Base-by-base conservation (phyloP, 2,113 vertebrate genomes). In the Scytalopus superciliaris region DNA sequence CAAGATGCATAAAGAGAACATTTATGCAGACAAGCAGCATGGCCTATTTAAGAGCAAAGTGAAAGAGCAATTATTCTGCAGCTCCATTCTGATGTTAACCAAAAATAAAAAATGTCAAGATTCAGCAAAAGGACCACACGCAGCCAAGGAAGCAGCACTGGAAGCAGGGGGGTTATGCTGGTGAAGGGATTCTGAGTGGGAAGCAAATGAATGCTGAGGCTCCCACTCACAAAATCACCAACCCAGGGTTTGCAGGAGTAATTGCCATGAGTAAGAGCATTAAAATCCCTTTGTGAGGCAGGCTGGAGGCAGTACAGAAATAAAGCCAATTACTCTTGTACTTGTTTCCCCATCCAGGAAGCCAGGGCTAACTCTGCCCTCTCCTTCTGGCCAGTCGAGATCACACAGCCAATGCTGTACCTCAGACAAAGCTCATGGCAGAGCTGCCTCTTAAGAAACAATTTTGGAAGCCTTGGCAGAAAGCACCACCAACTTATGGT, bases 21-120 rank as follows among this genome's bases (percentile, higher is more conserved):
- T 93, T 94, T 91, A 93, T 94, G 84, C 79, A 93, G 93, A 88
- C 0, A 1, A 96, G 91, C 84, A 91, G 87, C 12, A 0, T 94
- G 95, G 91, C 93, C 95, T 95, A 95, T 90, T 96, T 95, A 91
- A 86, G 85, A 74, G 67, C 55, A 50, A 85, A 93, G 75, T 91
- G 93, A 96, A 96, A 91, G 84, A 93, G 77, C 82, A 60, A 85
- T 93, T 96, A 96, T 92, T 90, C 84, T 12, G 4, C 84, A 94
- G 86, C 80, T 89, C 90, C 78, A 56, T 91, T 96, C 89, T 93
- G 87, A 78, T 83, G 89, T 44, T 87, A 87, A 72, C 70, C 66
- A 59, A 96, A 96, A 94, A 50, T 35, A 91, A 85, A 82, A 83
- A 82, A 49, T 3, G 45, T 53, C 14, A 3, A 67, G 67, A 44